Base-by-base conservation (phyloP, 2,888 invertebrate genomes). In the Drosophila acutilabella region DNA sequence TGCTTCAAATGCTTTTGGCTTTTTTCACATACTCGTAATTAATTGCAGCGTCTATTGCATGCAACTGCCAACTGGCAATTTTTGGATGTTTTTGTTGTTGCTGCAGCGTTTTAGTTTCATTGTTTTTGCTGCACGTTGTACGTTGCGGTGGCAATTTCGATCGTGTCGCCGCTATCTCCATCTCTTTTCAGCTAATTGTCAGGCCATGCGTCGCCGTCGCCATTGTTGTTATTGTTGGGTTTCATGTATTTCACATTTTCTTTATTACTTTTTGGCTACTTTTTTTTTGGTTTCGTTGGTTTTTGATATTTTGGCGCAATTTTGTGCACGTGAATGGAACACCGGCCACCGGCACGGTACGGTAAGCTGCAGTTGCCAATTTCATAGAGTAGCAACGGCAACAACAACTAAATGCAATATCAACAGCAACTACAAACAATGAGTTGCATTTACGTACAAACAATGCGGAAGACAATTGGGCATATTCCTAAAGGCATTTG, bases 261-360 rank as follows among this genome's bases (percentile, higher is more conserved):
- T 51, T 61, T 64, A 64, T 57, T 57, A 57, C 36, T 57, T 57
- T 56, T 57, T 47, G 40, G 58, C 45, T 48, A 14, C 4, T 53
- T 58, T 62, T 53, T 20, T 23, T 40, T 47, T 44, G 10, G 10
- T 44, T 33, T 23, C 13, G 23, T 41, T 51, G 45, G 13, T 16
- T 56, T 54, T 44, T 51, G 42, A 56, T 68, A 59, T 67, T 74
- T 80, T 60, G 78, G 80, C 77, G 73, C 73, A 73, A 80, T 80
- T 74, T 80, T 77, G 78, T 80, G 78, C 78, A 68, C 67, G 69
- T 73, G 81, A 78, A 78, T 74, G 78, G 73, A 77, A 78, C 78
- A 77, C 73, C 66, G 78, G 78, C 78, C 78, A 73, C 73, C 78
- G 74, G 77, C 78, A 77, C 73, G 78, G 73, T 64, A 74, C 73